Percentiles rank a stretch among this genome's conserved stretches.
Evolutionary conservation across 2,113 vertebrate species (phyloP).

Genomic region (Psilopogon haemacephalus): DNA sequence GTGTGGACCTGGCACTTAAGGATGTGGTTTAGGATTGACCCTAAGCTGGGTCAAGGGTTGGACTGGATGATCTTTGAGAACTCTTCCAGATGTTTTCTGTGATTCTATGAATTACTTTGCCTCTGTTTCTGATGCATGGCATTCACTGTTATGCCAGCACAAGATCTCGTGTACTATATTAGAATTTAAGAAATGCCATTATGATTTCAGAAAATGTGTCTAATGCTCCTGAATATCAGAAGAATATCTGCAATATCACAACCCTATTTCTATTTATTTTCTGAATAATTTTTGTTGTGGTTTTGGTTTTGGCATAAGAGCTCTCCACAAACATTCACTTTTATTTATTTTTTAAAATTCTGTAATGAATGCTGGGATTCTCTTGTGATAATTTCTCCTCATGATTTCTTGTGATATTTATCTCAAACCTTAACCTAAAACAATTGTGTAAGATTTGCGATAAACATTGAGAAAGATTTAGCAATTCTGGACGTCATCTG

Average conservation of each 20-base stretch:
- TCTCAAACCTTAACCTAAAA: background rate
- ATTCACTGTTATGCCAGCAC: background rate
- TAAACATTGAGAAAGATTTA: background rate
- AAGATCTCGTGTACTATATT: background rate
- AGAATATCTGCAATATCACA: background rate
- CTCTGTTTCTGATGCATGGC: background rate
- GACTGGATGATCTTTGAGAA: no score
- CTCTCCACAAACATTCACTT: background rate
- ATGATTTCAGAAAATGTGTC: background rate
- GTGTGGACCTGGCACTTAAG: no score
- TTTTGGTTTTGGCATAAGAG: rapidly evolving
- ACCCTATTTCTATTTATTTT: background rate
- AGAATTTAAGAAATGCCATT: background rate
- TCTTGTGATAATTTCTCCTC: background rate
- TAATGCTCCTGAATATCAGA: background rate
- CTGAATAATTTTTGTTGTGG: background rate
- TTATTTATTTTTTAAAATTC: no score
- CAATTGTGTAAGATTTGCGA: background rate
- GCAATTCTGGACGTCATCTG: background rate
- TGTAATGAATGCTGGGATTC: background rate
- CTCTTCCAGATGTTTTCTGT: no score
- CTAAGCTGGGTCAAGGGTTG: no score
- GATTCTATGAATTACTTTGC: background rate
- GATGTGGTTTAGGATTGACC: no score
- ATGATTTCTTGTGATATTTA: background rate